Evolutionary conservation across 2,113 vertebrate species (phyloP).

Genomic region (Cinclus cinclus): DNA sequence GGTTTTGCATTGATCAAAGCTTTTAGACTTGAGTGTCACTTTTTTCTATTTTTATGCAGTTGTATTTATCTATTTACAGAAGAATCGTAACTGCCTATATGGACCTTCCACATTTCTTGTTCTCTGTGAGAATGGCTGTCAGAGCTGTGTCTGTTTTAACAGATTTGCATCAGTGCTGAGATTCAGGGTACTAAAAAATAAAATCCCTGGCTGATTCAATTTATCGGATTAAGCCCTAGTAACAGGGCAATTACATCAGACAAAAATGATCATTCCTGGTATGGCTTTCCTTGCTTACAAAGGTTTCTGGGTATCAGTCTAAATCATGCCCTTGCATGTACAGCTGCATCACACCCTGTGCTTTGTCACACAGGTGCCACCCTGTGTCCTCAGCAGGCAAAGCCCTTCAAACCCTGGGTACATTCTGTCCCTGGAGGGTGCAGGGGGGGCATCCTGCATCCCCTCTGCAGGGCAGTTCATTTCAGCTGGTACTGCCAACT

Average conservation of each 20-base stretch:
- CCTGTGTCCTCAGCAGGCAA: neutral
- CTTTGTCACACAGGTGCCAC: neutral
- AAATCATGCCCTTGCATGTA: neutral
- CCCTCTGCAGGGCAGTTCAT: neutral
- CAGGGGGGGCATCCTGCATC: fast-evolving
- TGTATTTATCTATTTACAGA: neutral
- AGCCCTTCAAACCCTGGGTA: neutral
- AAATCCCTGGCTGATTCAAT: neutral
- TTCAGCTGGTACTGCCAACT: neutral
- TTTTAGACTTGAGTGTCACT: neutral
- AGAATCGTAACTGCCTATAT: neutral
- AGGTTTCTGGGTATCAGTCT: fast-evolving
- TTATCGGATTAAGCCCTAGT: neutral
- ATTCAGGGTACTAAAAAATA: neutral
- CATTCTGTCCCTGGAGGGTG: neutral
- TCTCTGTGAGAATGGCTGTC: neutral
- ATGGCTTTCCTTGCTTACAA: neutral
- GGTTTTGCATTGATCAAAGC: neutral
- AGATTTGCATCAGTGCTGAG: neutral
- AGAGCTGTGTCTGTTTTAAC: neutral
- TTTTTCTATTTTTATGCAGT: neutral
- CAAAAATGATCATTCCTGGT: neutral
- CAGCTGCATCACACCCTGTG: neutral
- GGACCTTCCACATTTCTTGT: neutral
- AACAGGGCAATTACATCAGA: neutral